A percentile compares a stretch with the other conserved stretches of the same genome.
Conservation (phyloP, 2,113 vertebrate genomes). For the Garra rufa region DNA sequence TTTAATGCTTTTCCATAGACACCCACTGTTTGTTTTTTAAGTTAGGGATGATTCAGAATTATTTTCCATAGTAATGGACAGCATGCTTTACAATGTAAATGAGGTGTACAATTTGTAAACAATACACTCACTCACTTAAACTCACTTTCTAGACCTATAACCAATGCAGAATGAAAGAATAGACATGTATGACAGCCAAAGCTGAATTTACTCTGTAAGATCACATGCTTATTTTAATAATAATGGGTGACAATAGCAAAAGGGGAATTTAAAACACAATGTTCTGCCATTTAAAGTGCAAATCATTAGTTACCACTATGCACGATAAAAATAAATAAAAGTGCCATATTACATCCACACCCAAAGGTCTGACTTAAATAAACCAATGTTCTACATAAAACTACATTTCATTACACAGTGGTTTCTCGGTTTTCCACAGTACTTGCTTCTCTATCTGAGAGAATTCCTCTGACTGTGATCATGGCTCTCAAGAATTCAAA, state of each 20-base stretch:
- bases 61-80: background rate
- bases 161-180: background rate
- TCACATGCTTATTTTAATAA: background rate
- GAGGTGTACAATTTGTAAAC: background rate
- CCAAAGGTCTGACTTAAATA: constrained; percentile 65
- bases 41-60: background rate
- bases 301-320: constrained; percentile 64
- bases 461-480: constrained; percentile 65
- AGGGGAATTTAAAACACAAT: constrained; percentile 1
- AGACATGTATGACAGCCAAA: background rate
- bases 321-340: constrained; percentile 54
- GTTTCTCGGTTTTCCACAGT: constrained; percentile 68
- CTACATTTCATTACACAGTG: constrained; percentile 76
- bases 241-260: background rate
- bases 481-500: constrained; percentile 73
- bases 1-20: background rate
- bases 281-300: background rate
- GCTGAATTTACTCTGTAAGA: background rate
- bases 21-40: background rate
- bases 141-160: background rate
- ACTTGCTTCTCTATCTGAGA: constrained; percentile 74
- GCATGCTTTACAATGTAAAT: background rate
- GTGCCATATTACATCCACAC: constrained; percentile 66
- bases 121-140: background rate
- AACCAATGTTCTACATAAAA: constrained; percentile 77